Percentiles rank a stretch among this genome's conserved stretches.
These are phyloP conservation scores for Trachythela sp. DNA, from an alignment of 64 coral and sea anemone species.

Conservation along the genomic window DNA sequence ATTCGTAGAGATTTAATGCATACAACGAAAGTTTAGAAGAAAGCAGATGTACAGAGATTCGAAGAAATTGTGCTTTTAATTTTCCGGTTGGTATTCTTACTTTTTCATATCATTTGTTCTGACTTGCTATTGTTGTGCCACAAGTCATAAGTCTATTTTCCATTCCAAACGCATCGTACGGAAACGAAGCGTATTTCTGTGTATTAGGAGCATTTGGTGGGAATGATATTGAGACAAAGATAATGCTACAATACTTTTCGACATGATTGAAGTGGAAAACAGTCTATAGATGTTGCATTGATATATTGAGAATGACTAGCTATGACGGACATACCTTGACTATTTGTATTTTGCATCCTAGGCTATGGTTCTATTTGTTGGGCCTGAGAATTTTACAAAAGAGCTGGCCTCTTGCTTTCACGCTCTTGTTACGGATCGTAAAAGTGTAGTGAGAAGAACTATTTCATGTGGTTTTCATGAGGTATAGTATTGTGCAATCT, in stretches of 20 bases:
- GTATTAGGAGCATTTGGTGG: too few relatives aligned
- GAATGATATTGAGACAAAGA: too few relatives aligned
- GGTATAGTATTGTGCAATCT: slow-evolving; percentile 19
- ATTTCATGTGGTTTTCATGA: slow-evolving; percentile 98
- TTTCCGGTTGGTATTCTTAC: slow-evolving; percentile 69
- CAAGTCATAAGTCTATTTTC: too few relatives aligned
- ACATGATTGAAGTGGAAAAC: too few relatives aligned
- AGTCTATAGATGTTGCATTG: too few relatives aligned
- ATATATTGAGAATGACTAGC: too few relatives aligned
- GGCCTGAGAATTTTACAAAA: slow-evolving; percentile 63
- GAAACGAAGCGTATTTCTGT: too few relatives aligned
- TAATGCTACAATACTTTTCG: too few relatives aligned
- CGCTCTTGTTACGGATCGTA: slow-evolving; percentile 83
- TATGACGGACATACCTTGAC: too few relatives aligned
- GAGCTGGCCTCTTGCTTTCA: slow-evolving; percentile 77
- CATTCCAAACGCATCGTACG: too few relatives aligned
- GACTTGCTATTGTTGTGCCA: too few relatives aligned
- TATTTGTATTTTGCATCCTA: too few relatives aligned
- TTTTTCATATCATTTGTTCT: not conserved
- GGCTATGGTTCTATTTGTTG: slow-evolving; percentile 96
- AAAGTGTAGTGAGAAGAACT: slow-evolving; percentile 89
- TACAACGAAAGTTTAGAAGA: slow-evolving; percentile 78
- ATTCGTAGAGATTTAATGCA: slow-evolving; percentile 56
- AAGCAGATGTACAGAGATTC: slow-evolving; percentile 82
- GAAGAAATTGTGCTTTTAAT: slow-evolving; percentile 93